Percentiles rank a stretch among this genome's conserved stretches.
phyloP scores from a whole-genome alignment of 2,113 vertebrate species.

The Epinephelus fuscoguttatus region DNA sequence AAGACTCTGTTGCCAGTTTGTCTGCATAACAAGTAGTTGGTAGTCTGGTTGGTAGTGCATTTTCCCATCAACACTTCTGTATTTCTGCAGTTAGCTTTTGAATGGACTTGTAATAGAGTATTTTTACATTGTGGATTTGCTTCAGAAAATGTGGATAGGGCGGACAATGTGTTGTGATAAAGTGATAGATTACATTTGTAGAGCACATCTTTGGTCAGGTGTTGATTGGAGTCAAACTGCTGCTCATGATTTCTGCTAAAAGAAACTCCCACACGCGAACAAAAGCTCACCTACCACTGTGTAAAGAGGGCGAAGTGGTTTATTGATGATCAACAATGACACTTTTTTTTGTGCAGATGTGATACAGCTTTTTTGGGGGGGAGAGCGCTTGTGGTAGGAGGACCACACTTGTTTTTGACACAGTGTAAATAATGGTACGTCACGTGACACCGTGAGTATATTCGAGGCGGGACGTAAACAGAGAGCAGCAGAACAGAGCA shows the following conservation, averaged over 20 bases:
- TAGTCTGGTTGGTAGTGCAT: too few relatives aligned
- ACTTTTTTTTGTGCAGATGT: not conserved
- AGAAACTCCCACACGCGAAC: not conserved
- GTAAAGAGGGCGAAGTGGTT: not conserved
- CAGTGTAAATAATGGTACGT: conserved; percentile 4
- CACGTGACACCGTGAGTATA: conserved; percentile 66
- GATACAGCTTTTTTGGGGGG: not conserved
- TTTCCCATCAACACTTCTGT: not conserved
- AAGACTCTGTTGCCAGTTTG: not conserved
- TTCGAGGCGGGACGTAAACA: conserved; percentile 67
- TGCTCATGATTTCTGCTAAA: not conserved
- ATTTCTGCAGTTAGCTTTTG: not conserved
- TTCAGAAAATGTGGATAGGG: not conserved
- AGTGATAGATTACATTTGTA: not conserved
- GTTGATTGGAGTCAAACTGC: not conserved
- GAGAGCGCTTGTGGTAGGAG: not conserved
- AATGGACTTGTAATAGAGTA: not conserved
- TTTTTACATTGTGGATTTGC: not conserved
- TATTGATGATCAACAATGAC: conserved; percentile 18
- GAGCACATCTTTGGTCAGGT: not conserved
- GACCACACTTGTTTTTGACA: conserved; percentile 37
- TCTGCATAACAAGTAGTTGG: not conserved
- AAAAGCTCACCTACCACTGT: not conserved
- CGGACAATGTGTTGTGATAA: not conserved
- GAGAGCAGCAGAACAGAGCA: conserved; percentile 15